A percentile compares a stretch with the other conserved stretches of the same genome.
Evolutionary conservation across 2,797 vertebrate species (phyloP).

Genomic region (Melanotaenia pygmaea): DNA sequence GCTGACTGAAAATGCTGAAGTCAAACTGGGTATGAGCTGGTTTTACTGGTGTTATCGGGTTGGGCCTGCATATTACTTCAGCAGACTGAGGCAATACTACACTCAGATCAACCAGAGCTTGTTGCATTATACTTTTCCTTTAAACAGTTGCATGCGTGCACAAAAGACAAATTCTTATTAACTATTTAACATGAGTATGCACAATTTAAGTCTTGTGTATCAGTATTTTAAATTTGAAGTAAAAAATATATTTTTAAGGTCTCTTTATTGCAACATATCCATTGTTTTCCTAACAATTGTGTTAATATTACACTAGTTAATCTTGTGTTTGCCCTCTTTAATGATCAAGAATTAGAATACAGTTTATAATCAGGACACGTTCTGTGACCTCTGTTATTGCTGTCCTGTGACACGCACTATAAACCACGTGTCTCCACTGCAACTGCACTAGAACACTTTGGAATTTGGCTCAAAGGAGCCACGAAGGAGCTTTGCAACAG

Average conservation of each 20-base stretch:
- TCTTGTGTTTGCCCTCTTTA: conserved; percentile 1
- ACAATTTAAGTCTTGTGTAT: no score
- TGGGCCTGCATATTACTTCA: conserved; percentile 8
- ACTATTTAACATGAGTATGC: no score
- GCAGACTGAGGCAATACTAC: conserved; percentile 8
- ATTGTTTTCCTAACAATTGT: not conserved
- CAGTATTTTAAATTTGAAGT: not conserved
- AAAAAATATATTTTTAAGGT: not conserved
- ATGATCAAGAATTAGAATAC: conserved; percentile 2
- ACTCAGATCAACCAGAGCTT: not conserved
- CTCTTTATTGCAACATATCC: not conserved
- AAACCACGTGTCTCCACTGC: not conserved
- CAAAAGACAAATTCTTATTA: no score
- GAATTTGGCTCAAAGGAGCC: not conserved
- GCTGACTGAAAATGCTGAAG: conserved; percentile 97
- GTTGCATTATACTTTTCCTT: not conserved
- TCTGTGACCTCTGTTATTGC: not conserved
- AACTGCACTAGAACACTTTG: not conserved
- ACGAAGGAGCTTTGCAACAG: not conserved
- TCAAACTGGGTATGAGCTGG: conserved; percentile 92
- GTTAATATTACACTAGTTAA: not conserved
- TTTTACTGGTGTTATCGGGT: not conserved
- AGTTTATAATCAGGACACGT: not conserved
- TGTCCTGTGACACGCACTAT: conserved; percentile 7
- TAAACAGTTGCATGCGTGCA: not conserved